These are phyloP conservation scores for Muscicapa comitata DNA, from an alignment of 2,797 vertebrate genomes.

Conservation along the genomic window DNA sequence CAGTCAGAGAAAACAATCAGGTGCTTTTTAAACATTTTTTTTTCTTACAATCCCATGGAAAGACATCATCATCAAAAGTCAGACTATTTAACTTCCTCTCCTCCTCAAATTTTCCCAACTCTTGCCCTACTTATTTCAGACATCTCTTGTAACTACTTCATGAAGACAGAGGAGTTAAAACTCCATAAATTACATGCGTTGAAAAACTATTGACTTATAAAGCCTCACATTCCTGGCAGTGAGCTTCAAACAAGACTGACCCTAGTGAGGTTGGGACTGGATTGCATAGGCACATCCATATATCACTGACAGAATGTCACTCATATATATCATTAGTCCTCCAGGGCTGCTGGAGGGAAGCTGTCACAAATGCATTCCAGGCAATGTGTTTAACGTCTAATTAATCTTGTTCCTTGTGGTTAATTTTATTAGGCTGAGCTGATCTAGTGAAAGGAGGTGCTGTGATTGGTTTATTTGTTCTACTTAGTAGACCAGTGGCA, in stretches of 20 bases:
- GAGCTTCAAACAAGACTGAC: not conserved
- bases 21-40: not conserved
- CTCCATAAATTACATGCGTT: not conserved
- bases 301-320: not conserved
- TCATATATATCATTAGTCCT: not conserved
- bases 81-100: not conserved
- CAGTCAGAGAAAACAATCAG: not conserved
- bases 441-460: not conserved
- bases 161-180: not conserved
- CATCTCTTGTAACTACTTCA: not conserved
- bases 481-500: not conserved
- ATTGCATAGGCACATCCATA: not conserved
- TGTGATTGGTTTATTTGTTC: not conserved
- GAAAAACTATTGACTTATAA: not conserved
- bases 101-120: not conserved
- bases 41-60: not conserved
- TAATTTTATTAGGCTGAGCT: conserved; percentile 4
- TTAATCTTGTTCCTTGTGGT: not conserved
- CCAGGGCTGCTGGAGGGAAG: not conserved
- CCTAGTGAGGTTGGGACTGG: not conserved
- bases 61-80: not conserved
- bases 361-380: not conserved
- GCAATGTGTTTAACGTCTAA: not conserved
- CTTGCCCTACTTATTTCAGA: not conserved
- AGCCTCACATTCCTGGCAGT: not conserved